Base-by-base conservation (phyloP, 2,888 invertebrate genomes). In the Himalopsyche kuldschensis region DNA sequence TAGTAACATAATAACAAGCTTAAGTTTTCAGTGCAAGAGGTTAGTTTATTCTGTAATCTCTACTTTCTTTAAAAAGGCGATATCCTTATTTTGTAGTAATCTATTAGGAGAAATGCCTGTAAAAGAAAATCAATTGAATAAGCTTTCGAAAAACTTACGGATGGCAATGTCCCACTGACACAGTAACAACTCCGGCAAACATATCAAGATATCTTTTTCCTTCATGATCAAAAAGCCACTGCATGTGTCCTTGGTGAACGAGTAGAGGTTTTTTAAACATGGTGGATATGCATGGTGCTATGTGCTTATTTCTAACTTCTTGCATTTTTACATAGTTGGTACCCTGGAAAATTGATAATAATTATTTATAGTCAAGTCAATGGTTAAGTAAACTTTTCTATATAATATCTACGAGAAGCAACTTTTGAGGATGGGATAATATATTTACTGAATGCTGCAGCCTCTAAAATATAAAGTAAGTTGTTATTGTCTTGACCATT, bases 81-180 rank as follows among this genome's bases (percentile, higher is more conserved):
- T 35, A 10, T 35, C 5, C 8, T 6, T 8, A 8, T 35, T 35
- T 10, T 35, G 35, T 35, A 10, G 5, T 5, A 35, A 8, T 8
- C 35, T 35, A 1, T 35, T 35, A 15, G 3, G 6, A 41, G 41
- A 41, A 41, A 41, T 41, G 15, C 2, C 6, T 41, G 41, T 15
- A 15, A 15, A 41, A 15, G 1, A 41, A 41, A 55, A 55, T 20
- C 27, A 75, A 17, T 78, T 41, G 47, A 35, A 15, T 78, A 24
- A 20, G 11, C 10, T 17, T 11, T 78, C 15, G 20, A 31, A 31
- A 24, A 24, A 93, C 96, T 95, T 92, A 98, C 97, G 99, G 98
- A 91, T 99, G 99, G 89, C 97, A 98, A 89, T 99, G 99, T 30
- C 99, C 99, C 2, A 99, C 98, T 81, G 98, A 98, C 55, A 99